These are phyloP conservation scores for Lochmaea crataegi DNA, from an alignment of 2,888 invertebrate genomes.

Conservation along the genomic window DNA sequence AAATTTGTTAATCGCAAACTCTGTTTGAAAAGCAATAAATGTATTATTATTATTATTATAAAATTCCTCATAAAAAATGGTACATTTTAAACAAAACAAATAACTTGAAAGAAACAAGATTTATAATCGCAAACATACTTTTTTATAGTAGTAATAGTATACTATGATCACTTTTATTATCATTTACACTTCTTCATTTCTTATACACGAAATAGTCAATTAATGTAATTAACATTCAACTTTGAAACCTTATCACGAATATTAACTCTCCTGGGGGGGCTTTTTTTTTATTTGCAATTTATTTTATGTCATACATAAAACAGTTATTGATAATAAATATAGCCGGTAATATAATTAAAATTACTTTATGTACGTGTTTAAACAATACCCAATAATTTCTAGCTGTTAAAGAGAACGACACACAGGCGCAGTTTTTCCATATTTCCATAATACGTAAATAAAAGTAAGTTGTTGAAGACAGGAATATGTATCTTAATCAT, in stretches of 20 bases:
- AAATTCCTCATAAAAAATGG: too few species aligned
- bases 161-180: too few species aligned
- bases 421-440: conserved; percentile 22
- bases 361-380: neutral
- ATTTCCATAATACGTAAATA: neutral
- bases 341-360: neutral
- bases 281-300: neutral
- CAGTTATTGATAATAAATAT: neutral
- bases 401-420: conserved; percentile 9
- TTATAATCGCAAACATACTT: too few species aligned
- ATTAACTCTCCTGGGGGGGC: neutral
- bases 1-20: too few species aligned
- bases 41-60: too few species aligned
- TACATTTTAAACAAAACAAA: too few species aligned
- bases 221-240: too few species aligned
- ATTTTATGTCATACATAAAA: neutral
- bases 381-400: conserved; percentile 7
- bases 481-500: neutral
- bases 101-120: too few species aligned
- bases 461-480: neutral
- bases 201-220: too few species aligned
- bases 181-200: too few species aligned
- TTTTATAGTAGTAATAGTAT: too few species aligned
- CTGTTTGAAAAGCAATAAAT: too few species aligned
- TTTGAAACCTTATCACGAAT: neutral